Evolutionary conservation across 2,888 invertebrate species (phyloP).

Genomic region (Tetheella fluctuosa): DNA sequence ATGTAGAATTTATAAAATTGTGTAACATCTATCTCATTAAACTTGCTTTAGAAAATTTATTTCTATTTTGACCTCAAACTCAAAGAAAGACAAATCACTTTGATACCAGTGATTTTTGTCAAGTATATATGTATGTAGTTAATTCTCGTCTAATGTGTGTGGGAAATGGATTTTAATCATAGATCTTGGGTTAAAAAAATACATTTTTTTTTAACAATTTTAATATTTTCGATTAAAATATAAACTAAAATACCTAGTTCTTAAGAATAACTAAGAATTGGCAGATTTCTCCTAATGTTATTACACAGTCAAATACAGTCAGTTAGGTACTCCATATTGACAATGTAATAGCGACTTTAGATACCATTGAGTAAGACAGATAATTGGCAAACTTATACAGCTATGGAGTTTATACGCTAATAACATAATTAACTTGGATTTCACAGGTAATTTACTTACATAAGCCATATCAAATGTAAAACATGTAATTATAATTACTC

Average conservation of each 20-base stretch:
- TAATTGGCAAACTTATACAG: not conserved
- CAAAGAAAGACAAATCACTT: too few species aligned
- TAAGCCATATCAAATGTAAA: too few species aligned
- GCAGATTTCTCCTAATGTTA: slow-evolving; percentile 20
- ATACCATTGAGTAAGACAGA: not conserved
- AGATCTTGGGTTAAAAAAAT: too few species aligned
- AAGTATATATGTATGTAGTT: too few species aligned
- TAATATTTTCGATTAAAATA: slow-evolving; percentile 64
- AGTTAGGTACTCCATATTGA: not conserved
- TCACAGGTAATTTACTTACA: too few species aligned
- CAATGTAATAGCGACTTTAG: not conserved
- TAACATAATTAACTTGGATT: too few species aligned
- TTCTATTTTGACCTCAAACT: not conserved
- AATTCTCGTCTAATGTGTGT: too few species aligned
- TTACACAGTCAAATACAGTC: not conserved
- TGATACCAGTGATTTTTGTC: too few species aligned
- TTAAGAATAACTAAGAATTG: slow-evolving; percentile 50
- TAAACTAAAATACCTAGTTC: slow-evolving; percentile 61
- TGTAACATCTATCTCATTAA: not conserved
- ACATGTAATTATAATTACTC: too few species aligned
- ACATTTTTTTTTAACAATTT: slow-evolving; percentile 51
- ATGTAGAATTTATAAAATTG: not conserved
- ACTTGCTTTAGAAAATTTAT: too few species aligned
- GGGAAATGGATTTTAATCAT: too few species aligned
- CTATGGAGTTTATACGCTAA: not conserved